Conservation (phyloP, 37 sponge, comb jelly and placozoan genomes). For the Diacarnus erythraeanus region DNA sequence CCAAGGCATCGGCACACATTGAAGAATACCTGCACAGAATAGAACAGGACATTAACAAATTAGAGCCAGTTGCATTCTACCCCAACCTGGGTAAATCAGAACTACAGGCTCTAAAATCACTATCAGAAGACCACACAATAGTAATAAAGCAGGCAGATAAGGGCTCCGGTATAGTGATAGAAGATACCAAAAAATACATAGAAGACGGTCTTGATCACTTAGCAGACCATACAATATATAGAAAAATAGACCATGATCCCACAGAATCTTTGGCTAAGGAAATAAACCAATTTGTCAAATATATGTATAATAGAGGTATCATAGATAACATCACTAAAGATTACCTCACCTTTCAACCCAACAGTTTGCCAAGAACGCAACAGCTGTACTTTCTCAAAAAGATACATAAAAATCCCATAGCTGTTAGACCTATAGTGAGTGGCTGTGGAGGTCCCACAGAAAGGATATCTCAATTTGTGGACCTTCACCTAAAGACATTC, state of each 20-base stretch:
- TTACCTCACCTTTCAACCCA: too few relatives aligned
- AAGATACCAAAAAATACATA: not conserved
- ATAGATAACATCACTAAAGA: not conserved
- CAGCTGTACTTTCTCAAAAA: not conserved
- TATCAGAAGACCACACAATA: not conserved
- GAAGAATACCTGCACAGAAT: too few relatives aligned
- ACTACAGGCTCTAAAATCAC: not conserved
- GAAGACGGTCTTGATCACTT: not conserved
- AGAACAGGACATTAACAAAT: not conserved
- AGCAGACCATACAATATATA: not conserved
- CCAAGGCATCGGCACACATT: too few relatives aligned
- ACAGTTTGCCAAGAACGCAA: not conserved
- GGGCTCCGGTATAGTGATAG: not conserved
- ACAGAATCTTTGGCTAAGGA: not conserved
- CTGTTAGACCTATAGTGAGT: not conserved
- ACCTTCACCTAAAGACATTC: not conserved
- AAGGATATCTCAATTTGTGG: not conserved
- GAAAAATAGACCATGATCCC: not conserved
- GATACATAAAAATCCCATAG: not conserved
- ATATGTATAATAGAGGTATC: not conserved
- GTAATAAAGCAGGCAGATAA: not conserved
- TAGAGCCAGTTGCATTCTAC: not conserved
- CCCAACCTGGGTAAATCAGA: not conserved
- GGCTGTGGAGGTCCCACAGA: not conserved
- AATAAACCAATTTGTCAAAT: not conserved